Base-by-base conservation (phyloP, 1,140 invertebrate species). In the Chironomus striatipennis region DNA sequence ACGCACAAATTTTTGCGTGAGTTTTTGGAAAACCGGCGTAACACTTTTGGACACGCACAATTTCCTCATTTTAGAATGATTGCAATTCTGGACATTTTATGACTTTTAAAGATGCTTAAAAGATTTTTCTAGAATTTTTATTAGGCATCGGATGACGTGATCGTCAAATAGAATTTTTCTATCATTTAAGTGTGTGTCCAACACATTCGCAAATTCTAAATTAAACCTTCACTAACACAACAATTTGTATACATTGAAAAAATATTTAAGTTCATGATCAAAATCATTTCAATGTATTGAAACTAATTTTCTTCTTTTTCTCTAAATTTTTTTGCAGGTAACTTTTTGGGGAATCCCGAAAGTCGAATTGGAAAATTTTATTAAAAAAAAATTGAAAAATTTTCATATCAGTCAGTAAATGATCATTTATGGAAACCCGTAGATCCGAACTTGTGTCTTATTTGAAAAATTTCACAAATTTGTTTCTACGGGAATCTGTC, bases 341-440 rank as follows among this genome's bases (percentile, higher is more conserved):
- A 57, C 43, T n/a, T n/a, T 15, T 57, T n/a, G 47, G 12, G 47
- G n/a, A 57, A 12, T 15, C 47, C 47, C 47, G n/a, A 12, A 15
- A 47, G 43, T 2, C 2, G 15, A 47, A 47, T 3, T 47, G 8
- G 43, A 47, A 57, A 57, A 57, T 57, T 57, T 57, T 10, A 57
- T 57, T n/a, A n/a, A n/a, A 10, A 5, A 12, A 15, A 57, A 12
- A 1, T n/a, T 12, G 47, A 57, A 15, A 57, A 15, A 12, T 57
- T 15, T 57, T 57, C 12, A n/a, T n/a, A 12, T 21, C 17, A 70
- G 24, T 34, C 24, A 34, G 24, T 34, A 34, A 20, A 21, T 70
- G 65, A 80, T 81, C 81, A 82, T 82, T 82, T 82, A 81, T 81
- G 81, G 81, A 82, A 82, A 82, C 81, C 81, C 81, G 81, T 82